Base-by-base conservation (phyloP, 2,113 vertebrate genomes). In the Myotis brandtii region DNA sequence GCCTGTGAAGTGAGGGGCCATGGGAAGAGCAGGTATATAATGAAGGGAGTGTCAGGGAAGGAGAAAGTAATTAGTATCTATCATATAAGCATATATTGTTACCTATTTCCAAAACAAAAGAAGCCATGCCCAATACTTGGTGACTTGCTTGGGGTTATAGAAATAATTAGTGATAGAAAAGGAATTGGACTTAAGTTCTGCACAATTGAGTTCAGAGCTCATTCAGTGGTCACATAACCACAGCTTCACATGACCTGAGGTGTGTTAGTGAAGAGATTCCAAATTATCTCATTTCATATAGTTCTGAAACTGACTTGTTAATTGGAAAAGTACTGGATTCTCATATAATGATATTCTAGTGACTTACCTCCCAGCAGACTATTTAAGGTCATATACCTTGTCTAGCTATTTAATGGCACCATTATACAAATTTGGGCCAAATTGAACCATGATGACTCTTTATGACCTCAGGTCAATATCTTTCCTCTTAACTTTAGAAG, bases 341-440 rank as follows among this genome's bases (percentile, higher is more conserved):
- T 87, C 52, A 69, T 73, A 93, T 89, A 96, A 91, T 93, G 84
- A 23, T 86, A 70, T 89, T 34, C n/a, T 75, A 37, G 32, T 85
- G 46, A 75, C 30, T 94, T 89, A 62, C 83, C 91, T 91, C 46
- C 23, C 25, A 83, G 82, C 27, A 21, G 37, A 77, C 59, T 89
- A 27, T 76, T 82, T 79, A 46, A 89, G 73, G 50, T 86, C 70
- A 97, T 72, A 23, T 59, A 40, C 9, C 27, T 75, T 94, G 30
- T 80, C 54, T 86, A 0, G 23, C 27, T 73, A 59, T 46, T 90
- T 80, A 85, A 93, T 91, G 83, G 91, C n/a, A 54, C 20, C 30
- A 9, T 92, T 96, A 67, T 2, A 85, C 2, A 84, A 32, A 93
- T 85, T 67, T 87, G 48, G 25, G 30, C 25, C 46, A 94, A 83